A percentile compares a stretch with the other conserved stretches of the same genome.
phyloP scores from a whole-genome alignment of 2,113 vertebrate species.

The Rhizomys pruinosus region DNA sequence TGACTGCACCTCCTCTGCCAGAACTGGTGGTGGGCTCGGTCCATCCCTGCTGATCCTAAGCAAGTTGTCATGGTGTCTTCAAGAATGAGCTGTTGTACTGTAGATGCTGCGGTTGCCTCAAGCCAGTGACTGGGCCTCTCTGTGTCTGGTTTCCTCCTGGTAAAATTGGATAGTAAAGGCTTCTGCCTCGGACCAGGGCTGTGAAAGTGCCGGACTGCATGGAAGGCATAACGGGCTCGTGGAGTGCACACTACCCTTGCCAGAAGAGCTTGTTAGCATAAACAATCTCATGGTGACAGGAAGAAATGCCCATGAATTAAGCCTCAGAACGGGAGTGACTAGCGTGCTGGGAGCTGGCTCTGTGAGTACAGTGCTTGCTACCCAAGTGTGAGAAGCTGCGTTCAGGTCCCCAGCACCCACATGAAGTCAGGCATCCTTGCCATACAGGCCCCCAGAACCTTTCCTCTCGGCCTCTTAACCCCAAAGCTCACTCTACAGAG shows the following conservation, averaged over 20 bases:
- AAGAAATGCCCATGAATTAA: background rate
- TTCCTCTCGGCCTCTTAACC: background rate
- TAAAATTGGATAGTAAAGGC: background rate
- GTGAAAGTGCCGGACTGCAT: background rate
- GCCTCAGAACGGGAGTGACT: background rate
- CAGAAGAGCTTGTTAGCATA: background rate
- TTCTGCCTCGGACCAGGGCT: background rate
- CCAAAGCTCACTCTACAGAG: background rate
- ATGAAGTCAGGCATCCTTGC: background rate
- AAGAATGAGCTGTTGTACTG: background rate
- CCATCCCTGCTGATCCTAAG: background rate
- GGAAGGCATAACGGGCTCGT: no score
- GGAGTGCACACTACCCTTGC: background rate
- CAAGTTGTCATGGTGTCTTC: background rate
- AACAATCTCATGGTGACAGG: no score
- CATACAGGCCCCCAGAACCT: fast-evolving
- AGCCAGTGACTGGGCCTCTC: background rate
- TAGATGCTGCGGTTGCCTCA: background rate
- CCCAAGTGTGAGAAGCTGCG: background rate
- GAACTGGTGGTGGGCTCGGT: background rate
- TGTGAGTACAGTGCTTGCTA: no score
- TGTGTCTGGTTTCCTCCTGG: background rate
- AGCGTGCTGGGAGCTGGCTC: no score
- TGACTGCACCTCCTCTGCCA: background rate
- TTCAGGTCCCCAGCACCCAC: background rate